A percentile compares a stretch with the other conserved stretches of the same genome.
Conservation (phyloP, 2,113 vertebrate genomes). For the Mixornis gularis region DNA sequence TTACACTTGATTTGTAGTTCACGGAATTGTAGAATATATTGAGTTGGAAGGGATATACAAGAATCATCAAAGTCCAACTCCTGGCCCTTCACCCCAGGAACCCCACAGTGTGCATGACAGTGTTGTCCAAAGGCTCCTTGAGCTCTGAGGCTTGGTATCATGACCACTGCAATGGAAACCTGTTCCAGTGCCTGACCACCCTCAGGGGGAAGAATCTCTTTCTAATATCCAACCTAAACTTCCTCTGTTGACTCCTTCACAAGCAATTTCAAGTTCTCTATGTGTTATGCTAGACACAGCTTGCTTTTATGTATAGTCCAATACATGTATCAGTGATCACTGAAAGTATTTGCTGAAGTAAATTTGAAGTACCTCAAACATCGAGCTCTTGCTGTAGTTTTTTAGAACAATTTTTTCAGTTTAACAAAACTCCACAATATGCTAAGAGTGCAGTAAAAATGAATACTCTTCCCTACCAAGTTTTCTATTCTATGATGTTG, state of each 20-base stretch:
- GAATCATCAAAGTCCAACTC: neutral
- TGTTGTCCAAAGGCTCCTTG: neutral
- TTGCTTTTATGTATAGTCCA: neutral
- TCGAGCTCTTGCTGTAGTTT: neutral
- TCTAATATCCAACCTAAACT: too few relatives aligned
- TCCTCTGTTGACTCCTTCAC: neutral
- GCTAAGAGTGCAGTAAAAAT: neutral
- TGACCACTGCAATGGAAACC: neutral
- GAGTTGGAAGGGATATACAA: neutral
- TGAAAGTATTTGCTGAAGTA: neutral
- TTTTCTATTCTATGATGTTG: neutral
- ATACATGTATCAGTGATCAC: neutral
- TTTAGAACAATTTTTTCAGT: neutral
- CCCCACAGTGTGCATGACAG: neutral
- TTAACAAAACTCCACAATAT: neutral
- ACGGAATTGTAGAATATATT: neutral
- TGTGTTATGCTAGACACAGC: neutral
- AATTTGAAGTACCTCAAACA: neutral
- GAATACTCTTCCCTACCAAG: neutral
- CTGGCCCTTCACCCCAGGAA: neutral
- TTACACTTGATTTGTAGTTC: neutral
- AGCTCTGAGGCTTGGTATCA: neutral
- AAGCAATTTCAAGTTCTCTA: accelerated
- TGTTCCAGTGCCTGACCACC: neutral
- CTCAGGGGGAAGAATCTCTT: neutral